Evolutionary conservation across 2,113 vertebrate genomes (phyloP), one percentile per base, ranked within the genome.

Genomic region (Engraulis encrasicolus): DNA sequence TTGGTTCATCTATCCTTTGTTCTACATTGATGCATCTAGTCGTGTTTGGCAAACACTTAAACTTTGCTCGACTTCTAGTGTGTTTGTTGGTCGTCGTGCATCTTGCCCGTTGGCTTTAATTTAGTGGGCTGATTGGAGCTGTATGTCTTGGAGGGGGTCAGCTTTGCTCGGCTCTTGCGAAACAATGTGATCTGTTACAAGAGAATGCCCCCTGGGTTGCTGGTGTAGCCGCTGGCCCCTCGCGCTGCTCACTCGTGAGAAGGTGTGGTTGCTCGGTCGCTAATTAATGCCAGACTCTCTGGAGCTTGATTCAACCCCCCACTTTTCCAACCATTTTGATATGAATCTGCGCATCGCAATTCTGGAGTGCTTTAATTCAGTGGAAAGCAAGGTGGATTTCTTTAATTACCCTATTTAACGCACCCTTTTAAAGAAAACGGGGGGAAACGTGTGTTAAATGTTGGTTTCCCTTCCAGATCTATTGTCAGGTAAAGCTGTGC

Each of bases 1-100:
- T 12, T 31, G 66, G 6, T 74, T 27, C 40, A 52, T 79, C 37
- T 49, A 45, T 23, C 84, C 84, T 78, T 87, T 87, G 81, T 87
- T 83, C 84, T 79, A 45, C 50, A 49, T 38, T 36, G 40, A 49
- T 81, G 61, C 27, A 31, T 36, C 15, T 74, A 9, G 27, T 12
- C 11, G 17, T 74, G 31, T 74, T 74, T 12, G 14, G 3, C 27
- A 34, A 27, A 14, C 31, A 34, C 4, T 14, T 5, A 74, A n/a
- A 12, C 27, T 74, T 34, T 74, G 27, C 66, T 74, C 15, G 66
- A 34, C 6, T 6, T 58, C 20, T 18, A 66, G 40, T 31, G 12
- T 14, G 66, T 74, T 74, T 14, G 66, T 74, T 74, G 66, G 17
- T 17, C 7, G 6, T 74, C 27, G 31, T 34, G 12, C 66, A 74